phyloP scores from a whole-genome alignment of 2,113 vertebrate genomes.

The Ictalurus furcatus region DNA sequence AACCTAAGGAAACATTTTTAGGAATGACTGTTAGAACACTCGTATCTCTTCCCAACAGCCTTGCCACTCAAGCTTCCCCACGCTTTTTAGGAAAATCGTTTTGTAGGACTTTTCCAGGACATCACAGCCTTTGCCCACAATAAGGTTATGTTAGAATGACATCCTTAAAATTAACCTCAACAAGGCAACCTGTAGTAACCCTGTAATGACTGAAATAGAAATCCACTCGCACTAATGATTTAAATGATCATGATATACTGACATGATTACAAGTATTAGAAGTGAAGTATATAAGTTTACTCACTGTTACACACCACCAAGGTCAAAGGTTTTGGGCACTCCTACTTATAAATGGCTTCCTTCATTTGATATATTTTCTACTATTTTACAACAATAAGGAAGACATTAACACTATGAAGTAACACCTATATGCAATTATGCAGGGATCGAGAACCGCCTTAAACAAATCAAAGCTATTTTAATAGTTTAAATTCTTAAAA shows the following conservation, averaged over 20 bases:
- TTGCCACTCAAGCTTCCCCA: neutral
- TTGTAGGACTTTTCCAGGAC: neutral
- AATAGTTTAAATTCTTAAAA: neutral
- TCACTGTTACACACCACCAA: neutral
- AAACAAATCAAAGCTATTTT: neutral
- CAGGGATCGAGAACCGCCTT: neutral
- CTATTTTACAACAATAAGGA: neutral
- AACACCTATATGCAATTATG: neutral
- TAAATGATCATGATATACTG: neutral
- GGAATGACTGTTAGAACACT: neutral
- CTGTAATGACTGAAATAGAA: neutral
- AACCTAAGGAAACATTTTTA: constrained; percentile 75
- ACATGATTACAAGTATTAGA: neutral
- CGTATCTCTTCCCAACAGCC: neutral
- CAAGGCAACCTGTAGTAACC: neutral
- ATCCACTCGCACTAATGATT: neutral
- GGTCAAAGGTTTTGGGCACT: neutral
- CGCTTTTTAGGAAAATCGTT: neutral
- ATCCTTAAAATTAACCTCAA: neutral
- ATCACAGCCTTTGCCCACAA: neutral
- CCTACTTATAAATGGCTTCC: neutral
- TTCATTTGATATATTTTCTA: neutral
- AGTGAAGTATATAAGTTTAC: neutral
- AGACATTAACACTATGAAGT: neutral
- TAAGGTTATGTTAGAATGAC: neutral